These are phyloP conservation scores for Bimastos eiseni DNA, from an alignment of 2,888 invertebrate species.

Conservation along the genomic window DNA sequence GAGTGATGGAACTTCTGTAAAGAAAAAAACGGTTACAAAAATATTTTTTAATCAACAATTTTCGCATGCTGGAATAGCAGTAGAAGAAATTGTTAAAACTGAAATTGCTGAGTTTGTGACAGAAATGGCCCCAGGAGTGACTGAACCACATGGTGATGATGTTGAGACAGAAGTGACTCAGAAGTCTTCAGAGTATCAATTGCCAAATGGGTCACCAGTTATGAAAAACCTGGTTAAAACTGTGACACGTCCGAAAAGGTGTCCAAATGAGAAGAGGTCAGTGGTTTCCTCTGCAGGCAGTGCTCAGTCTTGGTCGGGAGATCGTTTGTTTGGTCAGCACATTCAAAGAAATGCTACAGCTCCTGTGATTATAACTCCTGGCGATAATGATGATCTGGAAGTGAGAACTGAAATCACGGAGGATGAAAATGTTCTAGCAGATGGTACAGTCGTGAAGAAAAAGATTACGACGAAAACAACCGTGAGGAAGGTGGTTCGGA, in stretches of 20 bases:
- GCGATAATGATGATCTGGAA: background rate
- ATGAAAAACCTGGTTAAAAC: background rate
- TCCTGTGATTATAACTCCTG: background rate
- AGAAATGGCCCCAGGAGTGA: background rate
- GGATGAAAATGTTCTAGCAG: slow-evolving; percentile 18
- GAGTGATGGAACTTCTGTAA: slow-evolving; percentile 34
- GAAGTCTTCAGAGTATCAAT: background rate
- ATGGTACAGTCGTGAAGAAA: slow-evolving; percentile 9
- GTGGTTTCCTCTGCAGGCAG: background rate
- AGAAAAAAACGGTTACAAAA: slow-evolving; percentile 19
- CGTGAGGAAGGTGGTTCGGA: background rate
- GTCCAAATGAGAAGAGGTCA: background rate
- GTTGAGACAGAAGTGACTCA: background rate
- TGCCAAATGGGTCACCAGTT: slow-evolving; percentile 17
- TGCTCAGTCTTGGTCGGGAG: background rate
- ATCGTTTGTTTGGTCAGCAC: background rate
- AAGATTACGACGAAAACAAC: slow-evolving; percentile 24
- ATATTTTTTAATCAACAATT: background rate
- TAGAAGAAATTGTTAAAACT: background rate
- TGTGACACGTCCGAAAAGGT: background rate
- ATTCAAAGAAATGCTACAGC: background rate
- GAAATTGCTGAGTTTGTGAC: slow-evolving; percentile 13
- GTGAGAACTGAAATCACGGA: slow-evolving; percentile 14
- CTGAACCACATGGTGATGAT: background rate
- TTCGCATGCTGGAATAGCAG: background rate